These are phyloP conservation scores for Micrasema minimum DNA, from an alignment of 1,140 invertebrate genomes.

Conservation along the genomic window DNA sequence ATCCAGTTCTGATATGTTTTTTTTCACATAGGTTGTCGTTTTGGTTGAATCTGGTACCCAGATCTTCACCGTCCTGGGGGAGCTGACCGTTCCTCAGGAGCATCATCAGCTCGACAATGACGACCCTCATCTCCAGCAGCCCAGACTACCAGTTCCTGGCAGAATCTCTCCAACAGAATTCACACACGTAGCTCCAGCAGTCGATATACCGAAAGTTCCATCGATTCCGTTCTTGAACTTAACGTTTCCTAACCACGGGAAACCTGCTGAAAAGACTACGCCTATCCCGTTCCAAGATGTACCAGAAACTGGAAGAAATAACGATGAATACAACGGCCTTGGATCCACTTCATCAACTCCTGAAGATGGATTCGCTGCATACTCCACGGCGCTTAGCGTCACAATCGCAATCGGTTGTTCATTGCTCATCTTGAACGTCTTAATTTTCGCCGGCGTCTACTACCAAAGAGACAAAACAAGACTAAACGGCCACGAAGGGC, in stretches of 20 bases:
- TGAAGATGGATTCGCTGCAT: constrained; percentile 86
- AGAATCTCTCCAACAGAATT: constrained; percentile 67
- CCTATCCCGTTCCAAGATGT: constrained; percentile 34
- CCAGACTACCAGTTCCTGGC: constrained; percentile 68
- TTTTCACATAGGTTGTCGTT: constrained; percentile 81
- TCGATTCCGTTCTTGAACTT: constrained; percentile 61
- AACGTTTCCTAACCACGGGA: constrained; percentile 58
- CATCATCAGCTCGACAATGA: constrained; percentile 89
- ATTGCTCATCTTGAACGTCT: constrained; percentile 87
- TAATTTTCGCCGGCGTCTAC: constrained; percentile 94
- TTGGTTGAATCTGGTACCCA: constrained; percentile 94
- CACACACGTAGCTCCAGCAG: constrained; percentile 60
- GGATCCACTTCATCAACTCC: constrained; percentile 70
- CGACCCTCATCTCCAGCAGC: constrained; percentile 64
- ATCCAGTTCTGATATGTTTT: too few species aligned
- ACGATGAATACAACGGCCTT: constrained; percentile 56
- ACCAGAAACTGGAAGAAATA: constrained; percentile 53
- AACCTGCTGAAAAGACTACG: constrained; percentile 33
- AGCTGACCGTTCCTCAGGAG: constrained; percentile 83
- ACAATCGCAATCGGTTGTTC: constrained; percentile 96
- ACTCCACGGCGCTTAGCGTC: constrained; percentile 88
- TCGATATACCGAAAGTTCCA: constrained; percentile 62
- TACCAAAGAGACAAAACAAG: constrained; percentile 90
- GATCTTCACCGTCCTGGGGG: constrained; percentile 91
- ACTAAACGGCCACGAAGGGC: constrained; percentile 70